Base-by-base conservation (phyloP, 2,888 invertebrate genomes). In the Calliscelio sp. region DNA sequence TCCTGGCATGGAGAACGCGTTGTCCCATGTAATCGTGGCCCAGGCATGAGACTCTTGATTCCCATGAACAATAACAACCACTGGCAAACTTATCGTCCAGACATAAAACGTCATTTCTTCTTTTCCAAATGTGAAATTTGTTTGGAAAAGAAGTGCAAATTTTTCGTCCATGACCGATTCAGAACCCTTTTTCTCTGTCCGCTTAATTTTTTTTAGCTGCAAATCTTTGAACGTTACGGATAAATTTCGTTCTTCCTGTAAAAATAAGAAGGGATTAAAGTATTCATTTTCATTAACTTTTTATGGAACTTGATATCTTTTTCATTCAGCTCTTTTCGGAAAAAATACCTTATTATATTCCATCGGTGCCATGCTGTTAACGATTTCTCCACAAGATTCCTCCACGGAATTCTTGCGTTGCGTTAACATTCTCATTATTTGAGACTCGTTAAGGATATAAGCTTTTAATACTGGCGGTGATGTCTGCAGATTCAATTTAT, bases 161-260 rank as follows among this genome's bases (percentile, higher is more conserved):
- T 99, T 99, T 93, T 99, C 99, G 89, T 99, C 99, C 97, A 99
- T 99, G 0, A 99, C 99, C 65, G 98, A 98, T 93, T 99, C 99
- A 0, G 98, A 98, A 10, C 99, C 99, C 91, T 99, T 99, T 93
- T 98, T 99, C 92, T 99, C 99, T 0, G 99, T 97, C 41, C 99
- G 95, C 90, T 98, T 98, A 75, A 99, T 99, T 92, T 97, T 98
- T 87, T 98, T 98, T 78, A 99, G 93, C 91, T 98, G 98, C 97
- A 98, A 97, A 92, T 98, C 98, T 75, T 98, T 95, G 93, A 98
- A 99, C 92, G 97, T 97, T 66, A 98, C 97, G 46, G 97, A 97
- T 66, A 99, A 95, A 90, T 98, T 97, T 38, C 97, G 94, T 6
- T 96, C 97, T 22, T 97, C 96, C 87, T 91, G 75, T 0, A 38